These are phyloP conservation scores for Oxyura jamaicensis DNA, from an alignment of 2,113 vertebrate genomes.

Conservation along the genomic window DNA sequence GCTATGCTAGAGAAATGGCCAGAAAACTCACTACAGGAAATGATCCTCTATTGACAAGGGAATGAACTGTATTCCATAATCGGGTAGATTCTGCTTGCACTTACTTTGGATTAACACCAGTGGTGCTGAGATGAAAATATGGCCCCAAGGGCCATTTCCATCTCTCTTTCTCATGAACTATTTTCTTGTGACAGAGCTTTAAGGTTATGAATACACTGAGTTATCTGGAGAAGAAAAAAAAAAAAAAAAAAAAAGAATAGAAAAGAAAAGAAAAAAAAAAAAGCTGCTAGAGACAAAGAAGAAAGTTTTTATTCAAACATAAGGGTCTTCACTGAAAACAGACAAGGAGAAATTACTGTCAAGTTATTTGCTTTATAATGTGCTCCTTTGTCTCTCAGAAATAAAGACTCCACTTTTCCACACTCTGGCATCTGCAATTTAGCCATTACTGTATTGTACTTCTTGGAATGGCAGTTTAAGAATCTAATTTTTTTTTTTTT, in stretches of 20 bases:
- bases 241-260: not conserved
- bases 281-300: slow-evolving; percentile 31
- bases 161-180: not conserved
- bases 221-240: not conserved
- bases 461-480: slow-evolving; percentile 10
- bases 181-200: not conserved
- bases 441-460: slow-evolving; percentile 39
- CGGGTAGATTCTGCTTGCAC: not conserved
- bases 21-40: slow-evolving; percentile 2
- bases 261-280: no score
- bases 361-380: slow-evolving; percentile 49
- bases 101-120: slow-evolving; percentile 1
- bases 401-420: slow-evolving; percentile 45
- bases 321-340: slow-evolving; percentile 31
- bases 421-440: slow-evolving; percentile 5
- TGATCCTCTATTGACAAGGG: not conserved
- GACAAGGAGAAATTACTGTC: slow-evolving; percentile 56
- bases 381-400: slow-evolving; percentile 53
- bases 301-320: slow-evolving; percentile 41
- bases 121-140: not conserved
- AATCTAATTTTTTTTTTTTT: not conserved
- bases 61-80: not conserved
- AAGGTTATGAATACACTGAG: not conserved
- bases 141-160: not conserved
- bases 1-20: not conserved